These are phyloP conservation scores for Xanthostigma xanthostigma DNA, from an alignment of 2,888 invertebrate genomes.

Conservation along the genomic window DNA sequence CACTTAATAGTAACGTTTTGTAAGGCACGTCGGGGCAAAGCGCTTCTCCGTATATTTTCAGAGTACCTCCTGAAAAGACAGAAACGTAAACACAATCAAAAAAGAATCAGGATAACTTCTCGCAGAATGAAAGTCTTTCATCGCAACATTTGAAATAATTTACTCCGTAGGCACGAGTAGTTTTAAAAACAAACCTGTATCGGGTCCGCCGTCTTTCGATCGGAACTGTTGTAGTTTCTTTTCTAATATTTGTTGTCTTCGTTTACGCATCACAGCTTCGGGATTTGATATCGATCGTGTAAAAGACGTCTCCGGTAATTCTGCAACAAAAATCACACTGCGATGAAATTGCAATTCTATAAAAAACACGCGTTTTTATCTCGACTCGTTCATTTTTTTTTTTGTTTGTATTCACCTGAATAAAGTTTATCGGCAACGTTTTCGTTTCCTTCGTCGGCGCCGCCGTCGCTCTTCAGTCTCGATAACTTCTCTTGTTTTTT, in stretches of 20 bases:
- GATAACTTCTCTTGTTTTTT: constrained; percentile 87
- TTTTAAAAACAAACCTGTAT: constrained; percentile 44
- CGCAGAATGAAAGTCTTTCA: neutral
- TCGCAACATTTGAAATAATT: too few species aligned
- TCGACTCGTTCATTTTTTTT: too few species aligned
- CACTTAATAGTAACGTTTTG: constrained; percentile 88
- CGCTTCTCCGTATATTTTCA: constrained; percentile 93
- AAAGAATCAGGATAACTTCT: neutral
- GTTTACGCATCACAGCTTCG: constrained; percentile 95
- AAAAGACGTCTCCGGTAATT: constrained; percentile 95
- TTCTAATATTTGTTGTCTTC: constrained; percentile 92
- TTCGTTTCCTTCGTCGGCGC: constrained; percentile 51
- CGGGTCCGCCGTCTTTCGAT: constrained; percentile 88
- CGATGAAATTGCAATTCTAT: constrained; percentile 1
- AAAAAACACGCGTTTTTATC: neutral
- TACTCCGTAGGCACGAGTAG: too few species aligned
- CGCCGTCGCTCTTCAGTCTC: constrained; percentile 50
- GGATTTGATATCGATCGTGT: constrained; percentile 99
- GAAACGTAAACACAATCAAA: constrained; percentile 4
- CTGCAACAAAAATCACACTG: constrained; percentile 31
- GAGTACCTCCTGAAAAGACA: constrained; percentile 50
- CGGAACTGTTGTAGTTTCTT: constrained; percentile 91
- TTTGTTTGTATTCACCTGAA: constrained; percentile 45
- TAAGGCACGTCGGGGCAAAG: constrained; percentile 95
- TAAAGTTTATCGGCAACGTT: constrained; percentile 85